Conservation (phyloP, 2,888 invertebrate species). For the Orthosia gothica region DNA sequence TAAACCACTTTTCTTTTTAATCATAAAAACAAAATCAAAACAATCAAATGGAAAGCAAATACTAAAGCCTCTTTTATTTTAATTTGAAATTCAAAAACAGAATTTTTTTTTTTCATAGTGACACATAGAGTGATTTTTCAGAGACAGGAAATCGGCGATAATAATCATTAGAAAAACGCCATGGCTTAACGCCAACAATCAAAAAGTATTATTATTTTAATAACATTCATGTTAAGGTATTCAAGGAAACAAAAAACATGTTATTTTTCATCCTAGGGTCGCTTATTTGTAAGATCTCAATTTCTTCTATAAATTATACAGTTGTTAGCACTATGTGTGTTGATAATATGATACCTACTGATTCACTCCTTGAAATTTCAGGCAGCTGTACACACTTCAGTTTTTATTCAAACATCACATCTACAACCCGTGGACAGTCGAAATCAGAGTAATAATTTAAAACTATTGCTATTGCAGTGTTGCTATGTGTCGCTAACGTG, state of each 20-base stretch:
- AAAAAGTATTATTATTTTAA: no score
- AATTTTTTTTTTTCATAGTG: not conserved
- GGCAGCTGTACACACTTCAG: no score
- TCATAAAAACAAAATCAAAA: not conserved
- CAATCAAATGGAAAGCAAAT: not conserved
- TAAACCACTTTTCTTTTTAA: not conserved
- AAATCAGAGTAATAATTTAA: conserved; percentile 71
- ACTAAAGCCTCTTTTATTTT: not conserved
- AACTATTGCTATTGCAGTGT: conserved; percentile 86
- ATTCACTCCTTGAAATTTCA: not conserved
- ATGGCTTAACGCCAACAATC: not conserved
- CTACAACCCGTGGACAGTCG: conserved; percentile 67
- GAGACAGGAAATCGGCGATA: no score
- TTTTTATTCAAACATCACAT: conserved; percentile 60
- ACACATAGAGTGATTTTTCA: no score
- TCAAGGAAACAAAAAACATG: not conserved
- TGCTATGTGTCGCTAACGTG: conserved; percentile 68
- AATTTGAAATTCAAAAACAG: not conserved
- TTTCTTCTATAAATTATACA: not conserved
- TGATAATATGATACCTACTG: no score
- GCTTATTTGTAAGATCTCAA: not conserved
- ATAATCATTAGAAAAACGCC: not conserved
- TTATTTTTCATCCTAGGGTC: not conserved
- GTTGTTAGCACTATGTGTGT: not conserved
- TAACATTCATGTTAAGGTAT: not conserved